Base-by-base conservation (phyloP, 1,140 invertebrate genomes). In the Anastrepha obliqua region DNA sequence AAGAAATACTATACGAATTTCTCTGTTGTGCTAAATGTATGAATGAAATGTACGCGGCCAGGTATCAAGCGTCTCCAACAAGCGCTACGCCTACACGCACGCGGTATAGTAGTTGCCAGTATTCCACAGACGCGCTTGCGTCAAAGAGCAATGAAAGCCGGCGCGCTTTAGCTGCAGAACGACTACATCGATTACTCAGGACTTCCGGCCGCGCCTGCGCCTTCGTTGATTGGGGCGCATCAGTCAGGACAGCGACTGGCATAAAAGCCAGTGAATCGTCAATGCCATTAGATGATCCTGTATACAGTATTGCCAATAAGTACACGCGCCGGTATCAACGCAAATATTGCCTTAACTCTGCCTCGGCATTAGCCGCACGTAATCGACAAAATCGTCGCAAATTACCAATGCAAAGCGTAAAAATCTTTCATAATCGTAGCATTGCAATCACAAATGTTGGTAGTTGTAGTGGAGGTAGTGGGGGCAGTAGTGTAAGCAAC, bases 391-490 rank as follows among this genome's bases (percentile, higher is more conserved):
- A 90, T 90, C 91, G 91, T 89, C 91, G 91, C 74, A 92, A 92
- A 92, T 91, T 92, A 92, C 89, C 91, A 65, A 92, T 92, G 91
- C 91, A 92, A 90, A 92, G 91, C 91, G 91, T 92, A 86, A 92
- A 92, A 91, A 92, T 92, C 90, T 92, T 92, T 92, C 91, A 92
- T 92, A 92, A 92, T 92, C 91, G 91, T 89, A 92, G 89, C 88
- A 89, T 89, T 89, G 90, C 88, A 67, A 74, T 85, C 85, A 86
- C 51, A 74, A 78, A 64, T 78, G 17, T 15, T 55, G 47, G 81
- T 86, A 9, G 29, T 47, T 51, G 47, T 70, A 51, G 87, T 39
- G 51, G 47, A 44, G 85, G 85, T 29, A 13, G 4, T 67, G n/a
- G 62, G 7, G 29, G 55, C n/a, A 42, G 51, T 74, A 67, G 39